These are phyloP conservation scores for Corythornis vintsioides DNA, from an alignment of 2,113 vertebrate genomes.

Conservation along the genomic window DNA sequence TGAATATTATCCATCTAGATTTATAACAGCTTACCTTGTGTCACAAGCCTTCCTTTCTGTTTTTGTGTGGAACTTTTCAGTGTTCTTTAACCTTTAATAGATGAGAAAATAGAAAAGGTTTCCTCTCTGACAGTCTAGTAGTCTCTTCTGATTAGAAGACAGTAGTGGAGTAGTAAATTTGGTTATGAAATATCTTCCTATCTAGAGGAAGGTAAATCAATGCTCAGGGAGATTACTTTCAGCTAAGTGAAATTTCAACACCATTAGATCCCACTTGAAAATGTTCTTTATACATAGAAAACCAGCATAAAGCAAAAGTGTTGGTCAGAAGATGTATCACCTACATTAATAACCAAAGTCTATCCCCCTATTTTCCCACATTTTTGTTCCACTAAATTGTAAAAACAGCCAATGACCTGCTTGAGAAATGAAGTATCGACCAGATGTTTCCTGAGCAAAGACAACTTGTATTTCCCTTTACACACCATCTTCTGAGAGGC, in stretches of 20 bases:
- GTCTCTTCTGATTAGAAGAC: not conserved
- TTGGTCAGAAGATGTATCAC: not conserved
- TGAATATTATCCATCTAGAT: not conserved
- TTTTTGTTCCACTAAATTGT: constrained; percentile 68
- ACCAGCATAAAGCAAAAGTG: not conserved
- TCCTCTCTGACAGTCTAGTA: not conserved
- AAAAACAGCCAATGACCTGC: constrained; percentile 54
- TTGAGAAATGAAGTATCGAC: constrained; percentile 63
- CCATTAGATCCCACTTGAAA: not conserved
- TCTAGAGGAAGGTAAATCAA: not conserved
- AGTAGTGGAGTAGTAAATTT: not conserved
- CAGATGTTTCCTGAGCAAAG: constrained; percentile 85
- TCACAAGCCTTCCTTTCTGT: not conserved
- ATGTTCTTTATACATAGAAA: not conserved
- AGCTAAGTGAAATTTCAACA: not conserved
- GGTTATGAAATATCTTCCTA: not conserved
- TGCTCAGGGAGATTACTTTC: not conserved
- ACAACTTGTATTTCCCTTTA: constrained; percentile 71
- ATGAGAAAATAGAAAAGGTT: not conserved
- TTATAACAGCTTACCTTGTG: not conserved
- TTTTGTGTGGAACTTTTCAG: not conserved
- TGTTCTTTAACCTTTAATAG: not conserved
- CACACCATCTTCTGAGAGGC: constrained; percentile 69
- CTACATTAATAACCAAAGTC: not conserved
- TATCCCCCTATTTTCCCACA: constrained; percentile 61